These are phyloP conservation scores for Parnassius orleans DNA, from an alignment of 2,888 invertebrate species.

Conservation along the genomic window DNA sequence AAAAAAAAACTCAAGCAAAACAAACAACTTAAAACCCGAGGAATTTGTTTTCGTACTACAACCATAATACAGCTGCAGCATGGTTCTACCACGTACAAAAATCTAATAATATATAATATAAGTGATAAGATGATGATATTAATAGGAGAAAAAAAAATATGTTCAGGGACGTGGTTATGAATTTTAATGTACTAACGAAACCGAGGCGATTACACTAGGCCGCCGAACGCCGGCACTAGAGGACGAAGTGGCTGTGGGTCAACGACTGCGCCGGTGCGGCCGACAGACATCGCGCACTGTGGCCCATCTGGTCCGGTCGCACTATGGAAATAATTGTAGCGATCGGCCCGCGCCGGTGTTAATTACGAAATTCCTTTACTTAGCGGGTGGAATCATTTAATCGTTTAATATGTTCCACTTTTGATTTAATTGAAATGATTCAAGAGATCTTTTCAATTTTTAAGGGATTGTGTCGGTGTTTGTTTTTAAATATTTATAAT, in stretches of 20 bases:
- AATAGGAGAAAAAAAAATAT: too few relatives aligned
- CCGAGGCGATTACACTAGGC: background rate
- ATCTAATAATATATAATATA: too few relatives aligned
- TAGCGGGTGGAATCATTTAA: conserved; percentile 5
- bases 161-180: too few relatives aligned
- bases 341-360: conserved; percentile 1
- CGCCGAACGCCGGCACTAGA: background rate
- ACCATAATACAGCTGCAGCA: too few relatives aligned
- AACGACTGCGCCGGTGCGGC: conserved; percentile 55
- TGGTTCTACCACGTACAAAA: too few relatives aligned
- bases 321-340: conserved; percentile 6
- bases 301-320: conserved; percentile 21
- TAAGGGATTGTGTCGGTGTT: background rate
- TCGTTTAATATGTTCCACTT: conserved; percentile 2
- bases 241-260: conserved; percentile 53
- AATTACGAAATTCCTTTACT: conserved; percentile 10
- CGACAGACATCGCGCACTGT: conserved; percentile 35
- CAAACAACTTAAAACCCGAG: too few relatives aligned
- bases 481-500: conserved; percentile 8
- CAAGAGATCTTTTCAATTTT: background rate
- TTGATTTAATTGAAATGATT: background rate
- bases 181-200: background rate
- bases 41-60: too few relatives aligned
- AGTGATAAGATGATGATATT: too few relatives aligned
- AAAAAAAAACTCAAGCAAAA: too few relatives aligned